Evolutionary conservation across 2,888 invertebrate genomes (phyloP), one percentile per base, ranked within the genome.

Genomic region (Laspeyria flexula): DNA sequence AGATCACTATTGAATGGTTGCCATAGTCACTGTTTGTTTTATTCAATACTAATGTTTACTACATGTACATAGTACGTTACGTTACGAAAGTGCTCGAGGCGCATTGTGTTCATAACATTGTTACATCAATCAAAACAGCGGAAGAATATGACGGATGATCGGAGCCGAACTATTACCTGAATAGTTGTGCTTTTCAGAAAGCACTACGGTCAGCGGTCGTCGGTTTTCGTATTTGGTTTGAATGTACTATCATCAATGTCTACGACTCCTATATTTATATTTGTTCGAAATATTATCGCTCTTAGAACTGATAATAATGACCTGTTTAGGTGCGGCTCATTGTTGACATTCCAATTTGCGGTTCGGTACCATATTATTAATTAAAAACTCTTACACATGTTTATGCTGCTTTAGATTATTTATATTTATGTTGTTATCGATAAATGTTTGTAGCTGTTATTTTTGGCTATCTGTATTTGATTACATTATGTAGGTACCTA

Each of bases 11-110:
- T 74, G 55, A 66, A 60, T 67, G 63, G 77, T 77, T 72, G 53
- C 73, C 74, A 73, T 74, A 73, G 75, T 43, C 63, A 71, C 72
- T 50, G 65, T 69, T 78, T 77, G 70, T 65, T 75, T 72, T 63
- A 60, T 58, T 65, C 60, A 56, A 59, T 66, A 65, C 42, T 45
- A 60, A 61, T 59, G 45, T 64, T 64, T 66, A 66, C 55, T 53
- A 52, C 44, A 35, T 34, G 46, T 30, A 39, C 35, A 55, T 29
- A 41, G 27, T 58, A 44, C 27, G 30, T 55, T 58, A 44, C 30
- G 30, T 55, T 43, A 39, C 38, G 30, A 45, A 34, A 42, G 21
- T 23, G 30, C 34, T 52, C 42, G 16, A 43, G 34, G n/a, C 29
- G 40, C 34, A 56, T 47, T 55, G 48, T 60, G 49, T 37, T 54